Conservation (phyloP, 2,888 invertebrate species). For the Agrochola lychnidis region DNA sequence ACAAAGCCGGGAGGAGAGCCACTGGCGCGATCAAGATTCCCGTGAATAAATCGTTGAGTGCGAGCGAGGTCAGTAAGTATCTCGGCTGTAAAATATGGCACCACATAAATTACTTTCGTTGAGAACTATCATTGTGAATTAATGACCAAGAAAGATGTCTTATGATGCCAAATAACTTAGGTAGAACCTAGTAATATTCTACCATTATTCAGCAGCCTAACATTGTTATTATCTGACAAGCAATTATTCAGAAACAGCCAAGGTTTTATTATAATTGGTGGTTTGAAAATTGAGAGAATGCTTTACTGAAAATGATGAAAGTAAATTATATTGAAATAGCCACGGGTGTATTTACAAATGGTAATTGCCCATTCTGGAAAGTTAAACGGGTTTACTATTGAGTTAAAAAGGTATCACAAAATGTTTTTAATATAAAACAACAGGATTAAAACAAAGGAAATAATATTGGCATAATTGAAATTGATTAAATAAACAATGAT, state of each 20-base stretch:
- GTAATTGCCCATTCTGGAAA: constrained; percentile 4
- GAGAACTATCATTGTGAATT: constrained; percentile 60
- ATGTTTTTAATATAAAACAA: not conserved
- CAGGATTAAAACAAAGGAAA: not conserved
- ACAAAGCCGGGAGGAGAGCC: constrained; percentile 95
- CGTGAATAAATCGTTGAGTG: constrained; percentile 96
- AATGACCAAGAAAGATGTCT: constrained; percentile 63
- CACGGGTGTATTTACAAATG: constrained; percentile 12
- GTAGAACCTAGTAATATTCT: constrained; percentile 51
- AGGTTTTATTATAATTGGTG: constrained; percentile 37
- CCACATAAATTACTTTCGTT: constrained; percentile 55
- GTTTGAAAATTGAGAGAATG: constrained; percentile 25
- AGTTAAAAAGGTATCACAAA: constrained; percentile 9
- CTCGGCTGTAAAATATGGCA: constrained; percentile 92
- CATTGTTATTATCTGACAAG: constrained; percentile 49
- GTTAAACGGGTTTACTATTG: not conserved
- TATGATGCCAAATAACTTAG: constrained; percentile 54
- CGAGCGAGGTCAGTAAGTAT: constrained; percentile 96
- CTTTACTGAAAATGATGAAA: constrained; percentile 22
- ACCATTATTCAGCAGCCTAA: constrained; percentile 45
- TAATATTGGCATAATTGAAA: not conserved
- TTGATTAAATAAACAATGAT: not conserved
- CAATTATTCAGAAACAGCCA: constrained; percentile 45
- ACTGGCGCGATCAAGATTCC: constrained; percentile 96
- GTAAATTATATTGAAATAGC: constrained; percentile 18